phyloP scores from a whole-genome alignment of 2,113 vertebrate genomes.

The Ammospiza caudacuta region DNA sequence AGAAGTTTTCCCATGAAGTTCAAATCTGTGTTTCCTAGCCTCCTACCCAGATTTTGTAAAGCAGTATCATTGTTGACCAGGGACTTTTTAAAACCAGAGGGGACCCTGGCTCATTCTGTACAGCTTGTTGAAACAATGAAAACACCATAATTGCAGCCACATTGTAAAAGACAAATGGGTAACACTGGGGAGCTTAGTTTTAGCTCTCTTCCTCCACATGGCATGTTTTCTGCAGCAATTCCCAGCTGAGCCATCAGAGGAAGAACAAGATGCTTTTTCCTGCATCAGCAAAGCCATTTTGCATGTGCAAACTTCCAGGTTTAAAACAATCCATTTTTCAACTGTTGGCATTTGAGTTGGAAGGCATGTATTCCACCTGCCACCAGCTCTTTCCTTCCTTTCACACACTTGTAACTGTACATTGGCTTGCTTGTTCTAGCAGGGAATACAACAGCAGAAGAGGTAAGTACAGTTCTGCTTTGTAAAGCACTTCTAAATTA shows the following conservation, averaged over 20 bases:
- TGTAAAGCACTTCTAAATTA: conserved; percentile 3
- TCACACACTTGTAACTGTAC: neutral
- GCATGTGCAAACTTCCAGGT: neutral
- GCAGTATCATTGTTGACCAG: conserved; percentile 1
- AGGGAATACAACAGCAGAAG: neutral
- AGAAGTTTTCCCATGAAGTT: neutral
- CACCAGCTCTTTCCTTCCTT: neutral
- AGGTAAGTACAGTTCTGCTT: neutral
- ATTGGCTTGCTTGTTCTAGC: neutral
- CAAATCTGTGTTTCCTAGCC: neutral
- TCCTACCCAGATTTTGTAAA: neutral
- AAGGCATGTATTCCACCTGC: neutral
- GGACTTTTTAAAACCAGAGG: neutral
- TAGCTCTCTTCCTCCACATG: conserved; percentile 34
- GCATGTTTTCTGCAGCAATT: conserved; percentile 47
- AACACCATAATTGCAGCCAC: conserved; percentile 42
- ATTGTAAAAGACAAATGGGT: conserved; percentile 48
- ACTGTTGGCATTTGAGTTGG: neutral
- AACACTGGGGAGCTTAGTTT: conserved; percentile 14
- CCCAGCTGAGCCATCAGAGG: neutral
- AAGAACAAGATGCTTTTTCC: conserved; percentile 49
- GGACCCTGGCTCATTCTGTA: neutral
- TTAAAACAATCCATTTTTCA: conserved; percentile 16
- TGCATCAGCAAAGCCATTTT: conserved; percentile 43
- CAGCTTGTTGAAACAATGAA: conserved; percentile 32